Conservation (phyloP, 2,113 vertebrate species). For the Burhinus oedicnemus region DNA sequence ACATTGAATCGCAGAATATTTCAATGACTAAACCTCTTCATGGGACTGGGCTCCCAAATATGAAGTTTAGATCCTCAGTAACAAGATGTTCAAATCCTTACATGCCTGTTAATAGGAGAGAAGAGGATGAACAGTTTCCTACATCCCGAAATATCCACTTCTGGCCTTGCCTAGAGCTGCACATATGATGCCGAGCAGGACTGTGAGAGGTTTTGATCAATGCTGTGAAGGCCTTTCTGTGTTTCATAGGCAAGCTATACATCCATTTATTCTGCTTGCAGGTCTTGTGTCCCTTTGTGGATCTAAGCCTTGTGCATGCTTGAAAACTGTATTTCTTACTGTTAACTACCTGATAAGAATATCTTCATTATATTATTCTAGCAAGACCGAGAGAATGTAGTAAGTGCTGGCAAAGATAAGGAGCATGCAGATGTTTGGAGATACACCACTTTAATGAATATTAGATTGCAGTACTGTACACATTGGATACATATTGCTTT, state of each 20-base stretch:
- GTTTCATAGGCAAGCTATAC: not conserved
- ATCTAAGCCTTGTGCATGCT: not conserved
- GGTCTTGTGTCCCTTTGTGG: not conserved
- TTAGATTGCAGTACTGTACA: not conserved
- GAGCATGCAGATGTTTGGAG: not conserved
- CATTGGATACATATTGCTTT: not conserved
- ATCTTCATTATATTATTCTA: not conserved
- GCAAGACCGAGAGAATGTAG: not conserved
- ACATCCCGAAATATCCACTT: not conserved
- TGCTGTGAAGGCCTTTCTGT: not conserved
- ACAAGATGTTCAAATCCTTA: not conserved
- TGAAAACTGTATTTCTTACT: not conserved
- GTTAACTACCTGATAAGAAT: not conserved
- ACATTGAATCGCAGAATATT: not conserved
- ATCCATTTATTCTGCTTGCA: not conserved
- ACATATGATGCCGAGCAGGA: not conserved
- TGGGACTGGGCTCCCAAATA: not conserved
- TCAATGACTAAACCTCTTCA: not conserved
- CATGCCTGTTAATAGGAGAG: not conserved
- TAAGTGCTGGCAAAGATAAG: not conserved
- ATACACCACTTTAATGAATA: not conserved
- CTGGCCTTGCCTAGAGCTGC: not conserved
- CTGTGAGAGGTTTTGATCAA: not conserved
- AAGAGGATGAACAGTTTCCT: not conserved
- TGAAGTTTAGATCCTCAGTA: not conserved